phyloP scores from a whole-genome alignment of 2,113 vertebrate genomes.

The Xerus inauris region DNA sequence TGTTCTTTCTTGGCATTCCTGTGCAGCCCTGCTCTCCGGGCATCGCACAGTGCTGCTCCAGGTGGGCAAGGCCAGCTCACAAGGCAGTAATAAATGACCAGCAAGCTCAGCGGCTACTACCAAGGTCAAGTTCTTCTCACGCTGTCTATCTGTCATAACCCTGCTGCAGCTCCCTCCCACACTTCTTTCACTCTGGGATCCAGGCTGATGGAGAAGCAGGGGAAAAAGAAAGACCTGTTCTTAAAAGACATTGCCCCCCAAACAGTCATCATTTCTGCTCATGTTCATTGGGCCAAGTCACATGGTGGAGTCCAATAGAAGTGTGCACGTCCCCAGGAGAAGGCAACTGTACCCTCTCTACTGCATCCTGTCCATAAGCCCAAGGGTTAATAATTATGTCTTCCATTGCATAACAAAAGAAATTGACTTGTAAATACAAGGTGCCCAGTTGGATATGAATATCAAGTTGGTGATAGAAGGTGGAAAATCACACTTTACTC shows the following conservation, averaged over 20 bases:
- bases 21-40: too few species aligned
- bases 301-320: background rate
- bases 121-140: background rate
- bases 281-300: background rate
- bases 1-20: background rate
- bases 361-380: background rate
- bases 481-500: background rate
- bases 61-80: background rate
- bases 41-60: accelerated
- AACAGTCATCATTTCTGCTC: background rate
- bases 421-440: background rate
- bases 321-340: too few species aligned
- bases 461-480: background rate
- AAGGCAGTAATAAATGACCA: background rate
- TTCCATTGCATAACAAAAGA: accelerated
- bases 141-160: accelerated
- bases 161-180: background rate
- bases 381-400: accelerated
- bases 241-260: too few species aligned
- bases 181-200: background rate
- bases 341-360: accelerated
- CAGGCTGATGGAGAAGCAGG: background rate
- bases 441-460: background rate
- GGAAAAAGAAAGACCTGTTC: background rate
- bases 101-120: accelerated